Conservation (phyloP, 2,113 vertebrate species). For the Trachemys scripta region DNA sequence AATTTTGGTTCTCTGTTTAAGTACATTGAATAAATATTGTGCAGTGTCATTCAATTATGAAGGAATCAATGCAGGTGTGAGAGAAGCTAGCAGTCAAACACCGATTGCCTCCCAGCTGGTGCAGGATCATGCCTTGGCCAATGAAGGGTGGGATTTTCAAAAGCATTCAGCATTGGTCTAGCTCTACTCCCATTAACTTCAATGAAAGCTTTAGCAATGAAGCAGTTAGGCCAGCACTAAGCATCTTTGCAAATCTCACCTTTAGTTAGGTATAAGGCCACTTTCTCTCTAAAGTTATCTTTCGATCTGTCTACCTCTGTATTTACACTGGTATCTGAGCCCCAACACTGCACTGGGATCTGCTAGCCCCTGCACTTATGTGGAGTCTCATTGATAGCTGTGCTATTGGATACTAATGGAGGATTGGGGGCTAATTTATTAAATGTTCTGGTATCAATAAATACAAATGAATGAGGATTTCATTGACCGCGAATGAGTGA, state of each 20-base stretch:
- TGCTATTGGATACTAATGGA: neutral
- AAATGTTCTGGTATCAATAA: neutral
- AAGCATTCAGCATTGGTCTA: rapidly evolving
- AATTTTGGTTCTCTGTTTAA: neutral
- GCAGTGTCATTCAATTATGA: neutral
- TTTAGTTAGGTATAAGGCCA: neutral
- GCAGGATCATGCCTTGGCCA: neutral
- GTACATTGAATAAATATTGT: neutral
- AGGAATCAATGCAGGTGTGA: neutral
- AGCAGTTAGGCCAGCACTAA: neutral
- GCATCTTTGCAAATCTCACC: rapidly evolving
- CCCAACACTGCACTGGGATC: neutral
- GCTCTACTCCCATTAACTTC: neutral
- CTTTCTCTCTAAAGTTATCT: neutral
- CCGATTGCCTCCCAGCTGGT: neutral
- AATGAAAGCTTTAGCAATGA: neutral
- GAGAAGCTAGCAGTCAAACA: neutral
- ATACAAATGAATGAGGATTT: neutral
- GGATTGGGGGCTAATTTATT: neutral
- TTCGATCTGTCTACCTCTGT: neutral
- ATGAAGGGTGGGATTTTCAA: rapidly evolving
- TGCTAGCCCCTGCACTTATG: neutral
- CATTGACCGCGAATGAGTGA: neutral
- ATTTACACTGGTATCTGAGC: neutral
- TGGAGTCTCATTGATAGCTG: neutral